Evolutionary conservation across 1,140 invertebrate genomes (phyloP).

Genomic region (Euura saliciscinereae): DNA sequence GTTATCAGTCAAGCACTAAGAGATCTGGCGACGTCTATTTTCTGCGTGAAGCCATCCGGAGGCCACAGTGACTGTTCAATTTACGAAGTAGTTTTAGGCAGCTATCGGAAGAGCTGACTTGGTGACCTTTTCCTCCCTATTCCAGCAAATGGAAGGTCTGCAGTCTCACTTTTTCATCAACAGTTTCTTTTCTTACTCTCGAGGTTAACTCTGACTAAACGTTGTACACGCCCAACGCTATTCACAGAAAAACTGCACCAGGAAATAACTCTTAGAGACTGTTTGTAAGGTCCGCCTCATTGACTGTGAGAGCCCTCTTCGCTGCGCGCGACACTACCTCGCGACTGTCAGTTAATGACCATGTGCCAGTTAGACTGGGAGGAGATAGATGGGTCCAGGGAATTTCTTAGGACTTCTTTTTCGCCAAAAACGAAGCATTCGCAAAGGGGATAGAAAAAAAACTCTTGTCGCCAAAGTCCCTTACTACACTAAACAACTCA

Average conservation of each 20-base stretch:
- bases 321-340: background rate
- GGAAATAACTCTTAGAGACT: conserved; percentile 5
- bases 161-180: background rate
- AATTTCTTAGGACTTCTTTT: background rate
- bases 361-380: background rate
- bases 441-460: background rate
- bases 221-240: background rate
- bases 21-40: conserved; percentile 2
- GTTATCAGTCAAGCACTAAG: background rate
- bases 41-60: background rate
- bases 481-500: background rate
- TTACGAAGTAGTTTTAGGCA: background rate
- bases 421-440: background rate
- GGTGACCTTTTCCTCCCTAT: background rate
- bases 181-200: background rate
- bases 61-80: background rate
- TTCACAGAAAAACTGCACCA: conserved; percentile 5
- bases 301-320: background rate
- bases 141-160: background rate
- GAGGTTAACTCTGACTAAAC: conserved; percentile 2
- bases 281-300: conserved; percentile 4
- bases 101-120: background rate
- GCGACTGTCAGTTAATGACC: background rate
- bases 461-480: background rate
- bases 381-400: background rate